Evolutionary conservation across 2,797 vertebrate species (phyloP), one percentile per base, ranked within the genome.

Genomic region (Lindbergichthys nudifrons): DNA sequence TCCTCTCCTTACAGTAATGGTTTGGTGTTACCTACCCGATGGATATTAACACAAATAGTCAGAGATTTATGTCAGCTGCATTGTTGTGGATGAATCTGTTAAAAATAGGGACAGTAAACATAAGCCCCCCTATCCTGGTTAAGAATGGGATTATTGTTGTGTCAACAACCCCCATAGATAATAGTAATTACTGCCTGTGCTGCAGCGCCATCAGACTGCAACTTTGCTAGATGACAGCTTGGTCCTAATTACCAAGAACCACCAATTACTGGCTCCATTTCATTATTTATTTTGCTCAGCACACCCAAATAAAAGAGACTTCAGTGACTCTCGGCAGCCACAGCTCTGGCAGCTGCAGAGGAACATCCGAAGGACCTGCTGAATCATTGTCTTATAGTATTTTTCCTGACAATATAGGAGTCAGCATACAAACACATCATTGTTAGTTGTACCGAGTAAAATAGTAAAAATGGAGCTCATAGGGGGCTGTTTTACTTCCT

Each of bases 211-310:
- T 93, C 88, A 83, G 86, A 88, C 87, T 93, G 86, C 86, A 89
- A 92, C 89, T 89, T 86, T 61, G 68, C 91, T 88, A 75, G 88
- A 89, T 93, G 93, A 94, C 94, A 95, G 92, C 90, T 90, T 91
- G 90, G 89, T 92, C 90, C 91, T 94, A 94, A 96, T 94, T 94
- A 94, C 92, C 88, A 88, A 92, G 91, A 94, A 92, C 92, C 88
- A 89, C 90, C 91, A 93, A 95, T 95, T 94, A 94, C 85, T 87
- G 87, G 91, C 91, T 92, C 88, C 86, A 88, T 92, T 94, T 92
- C 89, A 92, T 95, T 94, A 94, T 94, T 93, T 94, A 93, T 94
- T 92, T 92, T 83, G 83, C 85, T 84, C 61, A 81, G 87, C 85
- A 90, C 78, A 89, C 75, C 79, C 86, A 93, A 92, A 93, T 90